Evolutionary conservation across 2,888 invertebrate genomes (phyloP).

Genomic region (Amiota communis): DNA sequence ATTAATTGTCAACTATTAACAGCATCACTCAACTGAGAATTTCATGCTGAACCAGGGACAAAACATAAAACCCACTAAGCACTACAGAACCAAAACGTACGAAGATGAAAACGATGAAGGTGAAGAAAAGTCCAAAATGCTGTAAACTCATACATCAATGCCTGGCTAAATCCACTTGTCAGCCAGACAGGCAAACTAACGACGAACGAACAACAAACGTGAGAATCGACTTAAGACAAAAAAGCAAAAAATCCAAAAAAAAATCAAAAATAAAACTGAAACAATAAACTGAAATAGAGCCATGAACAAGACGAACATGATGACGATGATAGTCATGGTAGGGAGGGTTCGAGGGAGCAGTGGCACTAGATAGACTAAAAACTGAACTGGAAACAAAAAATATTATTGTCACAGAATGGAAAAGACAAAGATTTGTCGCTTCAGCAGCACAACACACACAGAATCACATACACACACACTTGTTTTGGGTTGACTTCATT

Average conservation of each 20-base stretch:
- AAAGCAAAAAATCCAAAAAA: conserved; percentile 39
- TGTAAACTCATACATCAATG: conserved; percentile 64
- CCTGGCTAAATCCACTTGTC: conserved; percentile 65
- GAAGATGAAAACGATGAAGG: not conserved
- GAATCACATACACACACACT: not conserved
- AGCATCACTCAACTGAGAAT: conserved; percentile 60
- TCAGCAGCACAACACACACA: not conserved
- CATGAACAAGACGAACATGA: conserved; percentile 50
- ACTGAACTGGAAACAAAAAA: not conserved
- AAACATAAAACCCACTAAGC: not conserved
- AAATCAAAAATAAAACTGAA: conserved; percentile 41
- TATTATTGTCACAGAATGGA: not conserved
- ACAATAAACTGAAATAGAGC: conserved; percentile 17
- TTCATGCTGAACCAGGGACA: conserved; percentile 46
- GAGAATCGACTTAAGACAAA: conserved; percentile 53
- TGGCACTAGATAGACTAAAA: not conserved
- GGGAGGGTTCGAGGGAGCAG: not conserved
- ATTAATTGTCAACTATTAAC: conserved; percentile 61
- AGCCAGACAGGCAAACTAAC: conserved; percentile 35
- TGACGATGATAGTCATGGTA: not conserved
- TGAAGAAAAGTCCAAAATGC: conserved; percentile 50
- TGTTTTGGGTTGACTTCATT: too few species aligned
- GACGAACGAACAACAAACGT: conserved; percentile 51
- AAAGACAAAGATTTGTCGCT: conserved; percentile 17
- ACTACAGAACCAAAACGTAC: conserved; percentile 26